These are phyloP conservation scores for Buceros bicornis DNA, from an alignment of 2,797 vertebrate genomes.

Conservation along the genomic window DNA sequence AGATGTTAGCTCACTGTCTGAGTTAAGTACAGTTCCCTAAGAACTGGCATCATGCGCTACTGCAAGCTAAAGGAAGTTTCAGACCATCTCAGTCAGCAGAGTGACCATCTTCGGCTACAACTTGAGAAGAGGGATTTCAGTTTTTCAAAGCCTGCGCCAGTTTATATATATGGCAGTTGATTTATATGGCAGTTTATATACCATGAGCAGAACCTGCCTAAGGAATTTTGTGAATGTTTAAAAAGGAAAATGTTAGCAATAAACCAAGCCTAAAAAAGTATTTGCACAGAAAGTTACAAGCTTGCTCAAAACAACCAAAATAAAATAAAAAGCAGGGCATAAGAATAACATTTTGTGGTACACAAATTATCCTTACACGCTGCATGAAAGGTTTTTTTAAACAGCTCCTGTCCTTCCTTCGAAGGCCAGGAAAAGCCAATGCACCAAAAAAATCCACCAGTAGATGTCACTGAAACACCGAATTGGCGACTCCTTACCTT, in stretches of 20 bases:
- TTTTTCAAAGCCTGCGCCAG: background rate
- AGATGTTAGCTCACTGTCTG: background rate
- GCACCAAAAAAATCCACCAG: background rate
- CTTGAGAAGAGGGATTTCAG: background rate
- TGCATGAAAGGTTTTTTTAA: fast-evolving
- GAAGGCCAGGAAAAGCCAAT: background rate
- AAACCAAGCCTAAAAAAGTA: background rate
- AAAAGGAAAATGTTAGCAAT: background rate
- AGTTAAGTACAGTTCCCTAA: background rate
- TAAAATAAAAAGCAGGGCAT: background rate
- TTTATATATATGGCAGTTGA: background rate
- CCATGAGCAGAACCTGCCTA: background rate
- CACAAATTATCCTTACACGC: background rate
- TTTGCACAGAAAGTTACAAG: background rate
- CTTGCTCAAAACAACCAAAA: background rate
- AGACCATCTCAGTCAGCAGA: background rate
- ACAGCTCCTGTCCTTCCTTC: background rate
- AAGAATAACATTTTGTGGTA: background rate
- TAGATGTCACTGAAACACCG: constrained; percentile 11
- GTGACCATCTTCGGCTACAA: background rate
- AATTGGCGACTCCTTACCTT: constrained; percentile 83
- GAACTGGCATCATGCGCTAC: background rate
- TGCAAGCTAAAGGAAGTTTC: background rate
- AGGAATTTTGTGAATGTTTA: background rate
- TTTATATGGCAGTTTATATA: no score